These are phyloP conservation scores for Nyctalus aviator DNA, from an alignment of 2,797 vertebrate species.

Conservation along the genomic window DNA sequence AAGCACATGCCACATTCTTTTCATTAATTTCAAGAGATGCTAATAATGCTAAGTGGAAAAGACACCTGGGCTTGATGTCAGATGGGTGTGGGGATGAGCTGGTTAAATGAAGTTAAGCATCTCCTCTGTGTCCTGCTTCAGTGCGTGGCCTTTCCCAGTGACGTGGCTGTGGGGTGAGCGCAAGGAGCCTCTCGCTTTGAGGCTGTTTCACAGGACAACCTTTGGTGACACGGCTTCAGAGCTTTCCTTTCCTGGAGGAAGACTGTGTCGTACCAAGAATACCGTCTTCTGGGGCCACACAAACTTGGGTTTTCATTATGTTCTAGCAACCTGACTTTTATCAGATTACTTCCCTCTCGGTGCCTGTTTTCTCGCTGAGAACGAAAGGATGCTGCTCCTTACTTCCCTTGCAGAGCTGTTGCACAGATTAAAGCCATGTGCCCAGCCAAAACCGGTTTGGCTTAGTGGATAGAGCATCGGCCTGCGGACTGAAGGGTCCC, in stretches of 20 bases:
- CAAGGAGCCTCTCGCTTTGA: neutral
- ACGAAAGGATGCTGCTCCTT: neutral
- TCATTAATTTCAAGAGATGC: constrained; percentile 22
- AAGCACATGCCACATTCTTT: constrained; percentile 25
- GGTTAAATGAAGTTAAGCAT: constrained; percentile 21
- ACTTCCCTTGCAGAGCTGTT: neutral
- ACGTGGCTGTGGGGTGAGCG: neutral
- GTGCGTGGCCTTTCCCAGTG: constrained; percentile 3
- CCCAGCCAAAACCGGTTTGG: neutral
- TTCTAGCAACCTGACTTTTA: neutral
- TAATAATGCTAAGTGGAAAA: constrained; percentile 41
- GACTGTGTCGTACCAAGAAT: neutral
- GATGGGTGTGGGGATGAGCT: neutral
- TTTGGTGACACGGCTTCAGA: neutral
- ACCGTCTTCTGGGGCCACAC: neutral
- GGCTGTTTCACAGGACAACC: neutral
- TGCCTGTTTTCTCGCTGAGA: neutral
- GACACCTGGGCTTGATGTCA: neutral
- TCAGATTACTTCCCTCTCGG: neutral
- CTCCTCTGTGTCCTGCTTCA: neutral
- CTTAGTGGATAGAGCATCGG: too few relatives aligned
- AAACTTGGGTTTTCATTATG: neutral
- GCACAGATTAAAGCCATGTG: neutral
- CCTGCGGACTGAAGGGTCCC: too few relatives aligned
- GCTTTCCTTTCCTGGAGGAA: neutral